Evolutionary conservation across 2,888 invertebrate genomes (phyloP).

Genomic region (Carterocephalus palaemon): DNA sequence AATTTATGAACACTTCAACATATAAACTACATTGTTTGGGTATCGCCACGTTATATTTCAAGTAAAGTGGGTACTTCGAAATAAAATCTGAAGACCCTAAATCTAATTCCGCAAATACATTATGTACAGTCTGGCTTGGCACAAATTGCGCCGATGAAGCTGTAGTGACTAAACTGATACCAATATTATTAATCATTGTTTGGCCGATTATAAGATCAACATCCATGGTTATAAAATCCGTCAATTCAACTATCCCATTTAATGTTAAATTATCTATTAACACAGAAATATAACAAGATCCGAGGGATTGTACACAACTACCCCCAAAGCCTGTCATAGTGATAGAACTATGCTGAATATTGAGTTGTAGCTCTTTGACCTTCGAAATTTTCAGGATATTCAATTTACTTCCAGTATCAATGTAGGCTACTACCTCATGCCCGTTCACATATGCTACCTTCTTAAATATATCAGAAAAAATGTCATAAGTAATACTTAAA

Average conservation of each 20-base stretch:
- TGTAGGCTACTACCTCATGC: conserved; percentile 18
- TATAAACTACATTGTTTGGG: neutral
- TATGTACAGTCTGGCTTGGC: neutral
- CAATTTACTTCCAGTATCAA: conserved; percentile 27
- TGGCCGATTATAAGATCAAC: conserved; percentile 18
- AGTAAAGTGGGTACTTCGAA: neutral
- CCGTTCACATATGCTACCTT: conserved; percentile 10
- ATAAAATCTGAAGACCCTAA: neutral
- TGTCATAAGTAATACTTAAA: conserved; percentile 2
- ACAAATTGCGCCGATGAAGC: neutral
- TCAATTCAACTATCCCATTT: conserved; percentile 9
- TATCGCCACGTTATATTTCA: neutral
- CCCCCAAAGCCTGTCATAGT: conserved; percentile 29
- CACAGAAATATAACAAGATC: neutral
- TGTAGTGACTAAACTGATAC: conserved; percentile 13
- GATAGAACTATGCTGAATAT: neutral
- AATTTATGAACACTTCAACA: neutral
- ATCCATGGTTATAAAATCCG: neutral
- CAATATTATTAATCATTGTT: conserved; percentile 10
- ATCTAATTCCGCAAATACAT: neutral
- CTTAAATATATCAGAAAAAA: conserved; percentile 20
- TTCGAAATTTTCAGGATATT: conserved; percentile 13
- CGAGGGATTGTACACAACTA: conserved; percentile 10
- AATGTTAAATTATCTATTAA: neutral
- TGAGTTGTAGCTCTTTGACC: conserved; percentile 14